Conservation (phyloP, 2,888 invertebrate genomes). For the Epirrhoe alternata region DNA sequence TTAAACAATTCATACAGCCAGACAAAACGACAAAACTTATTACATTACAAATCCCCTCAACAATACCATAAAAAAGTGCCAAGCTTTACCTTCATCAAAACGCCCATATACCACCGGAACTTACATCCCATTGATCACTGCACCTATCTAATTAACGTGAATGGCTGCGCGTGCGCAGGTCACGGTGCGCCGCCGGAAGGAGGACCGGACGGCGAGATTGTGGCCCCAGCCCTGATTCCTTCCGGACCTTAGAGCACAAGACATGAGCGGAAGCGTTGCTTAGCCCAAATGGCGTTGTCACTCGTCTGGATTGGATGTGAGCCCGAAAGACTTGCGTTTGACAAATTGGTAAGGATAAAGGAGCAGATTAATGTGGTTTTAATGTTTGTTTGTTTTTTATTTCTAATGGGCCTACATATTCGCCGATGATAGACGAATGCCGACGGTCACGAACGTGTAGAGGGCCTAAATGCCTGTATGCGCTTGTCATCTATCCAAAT, state of each 20-base stretch:
- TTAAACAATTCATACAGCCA: neutral
- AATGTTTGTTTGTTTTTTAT: neutral
- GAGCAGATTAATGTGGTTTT: neutral
- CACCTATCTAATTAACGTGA: conserved; percentile 49
- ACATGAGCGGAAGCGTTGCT: conserved; percentile 26
- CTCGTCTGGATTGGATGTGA: neutral
- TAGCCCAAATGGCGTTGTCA: neutral
- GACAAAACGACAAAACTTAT: neutral
- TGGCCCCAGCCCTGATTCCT: conserved; percentile 81
- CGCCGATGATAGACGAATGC: too few relatives aligned
- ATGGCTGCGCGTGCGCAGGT: conserved; percentile 72
- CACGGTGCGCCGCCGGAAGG: conserved; percentile 74
- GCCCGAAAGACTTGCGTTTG: neutral
- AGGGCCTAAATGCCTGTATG: too few relatives aligned
- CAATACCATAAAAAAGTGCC: conserved; percentile 3
- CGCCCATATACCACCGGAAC: conserved; percentile 41
- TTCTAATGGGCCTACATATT: too few relatives aligned
- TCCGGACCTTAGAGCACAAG: conserved; percentile 68
- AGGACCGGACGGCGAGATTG: conserved; percentile 80
- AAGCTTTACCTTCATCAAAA: conserved; percentile 21
- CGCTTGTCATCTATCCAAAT: too few relatives aligned
- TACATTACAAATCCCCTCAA: neutral
- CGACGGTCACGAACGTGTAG: too few relatives aligned
- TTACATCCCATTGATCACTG: conserved; percentile 38
- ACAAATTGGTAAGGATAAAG: neutral